Conservation (phyloP, 2,113 vertebrate genomes). For the Trogon surrucura region DNA sequence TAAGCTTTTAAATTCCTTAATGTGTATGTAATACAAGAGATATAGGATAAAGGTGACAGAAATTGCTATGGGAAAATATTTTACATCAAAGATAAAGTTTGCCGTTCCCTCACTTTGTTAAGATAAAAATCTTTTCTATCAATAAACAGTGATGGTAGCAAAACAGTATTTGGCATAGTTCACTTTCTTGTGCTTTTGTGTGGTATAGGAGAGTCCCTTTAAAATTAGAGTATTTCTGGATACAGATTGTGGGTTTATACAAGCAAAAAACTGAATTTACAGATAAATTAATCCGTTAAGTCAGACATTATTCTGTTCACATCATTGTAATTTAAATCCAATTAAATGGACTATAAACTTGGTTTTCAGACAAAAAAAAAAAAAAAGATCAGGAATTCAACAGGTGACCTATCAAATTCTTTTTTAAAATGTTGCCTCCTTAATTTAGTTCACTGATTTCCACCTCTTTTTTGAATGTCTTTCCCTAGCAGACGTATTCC, state of each 20-base stretch:
- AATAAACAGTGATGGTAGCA: slow-evolving; percentile 27
- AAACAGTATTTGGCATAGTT: slow-evolving; percentile 28
- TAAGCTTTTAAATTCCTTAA: slow-evolving; percentile 41
- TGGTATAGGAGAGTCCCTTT: not conserved
- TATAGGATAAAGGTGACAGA: slow-evolving; percentile 21
- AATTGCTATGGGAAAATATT: slow-evolving; percentile 59
- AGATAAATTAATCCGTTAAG: not conserved
- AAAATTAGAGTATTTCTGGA: not conserved
- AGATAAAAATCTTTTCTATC: slow-evolving; percentile 53
- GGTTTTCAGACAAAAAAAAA: not conserved
- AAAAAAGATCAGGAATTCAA: not conserved
- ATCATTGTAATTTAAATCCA: not conserved
- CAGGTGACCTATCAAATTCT: not conserved
- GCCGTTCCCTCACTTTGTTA: not conserved
- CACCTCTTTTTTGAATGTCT: not conserved
- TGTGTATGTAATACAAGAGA: slow-evolving; percentile 30
- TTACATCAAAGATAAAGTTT: slow-evolving; percentile 50
- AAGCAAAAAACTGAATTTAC: not conserved
- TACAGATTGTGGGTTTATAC: not conserved
- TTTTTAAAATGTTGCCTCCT: not conserved
- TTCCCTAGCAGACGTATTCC: not conserved
- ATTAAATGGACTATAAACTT: not conserved
- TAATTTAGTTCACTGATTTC: not conserved
- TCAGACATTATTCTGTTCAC: not conserved
- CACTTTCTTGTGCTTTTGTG: not conserved